Conservation (phyloP, 1,140 invertebrate genomes). For the Leptoteleia sp. region DNA sequence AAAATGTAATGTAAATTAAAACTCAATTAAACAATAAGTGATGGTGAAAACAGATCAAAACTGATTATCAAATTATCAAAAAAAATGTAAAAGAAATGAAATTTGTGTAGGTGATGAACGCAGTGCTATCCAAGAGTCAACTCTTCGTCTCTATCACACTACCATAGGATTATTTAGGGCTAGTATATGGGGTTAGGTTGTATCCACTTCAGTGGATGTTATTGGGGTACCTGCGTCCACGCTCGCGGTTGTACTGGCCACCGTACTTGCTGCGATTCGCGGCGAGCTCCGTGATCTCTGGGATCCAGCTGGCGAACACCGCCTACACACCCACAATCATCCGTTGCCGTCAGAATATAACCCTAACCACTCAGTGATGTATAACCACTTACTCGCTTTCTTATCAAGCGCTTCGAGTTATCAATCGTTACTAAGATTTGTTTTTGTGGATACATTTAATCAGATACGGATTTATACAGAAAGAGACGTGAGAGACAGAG, state of each 20-base stretch:
- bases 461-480: constrained; percentile 46
- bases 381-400: constrained; percentile 59
- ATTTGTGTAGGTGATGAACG: constrained; percentile 53
- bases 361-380: constrained; percentile 69
- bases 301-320: constrained; percentile 99
- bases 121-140: constrained; percentile 73
- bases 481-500: constrained; percentile 44
- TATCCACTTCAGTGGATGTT: constrained; percentile 74
- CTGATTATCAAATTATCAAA: not conserved
- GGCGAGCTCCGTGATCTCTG: constrained; percentile 99
- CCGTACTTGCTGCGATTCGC: constrained; percentile 98
- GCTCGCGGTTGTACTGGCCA: constrained; percentile 98
- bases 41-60: not conserved
- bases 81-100: constrained; percentile 21
- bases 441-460: constrained; percentile 50
- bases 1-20: constrained; percentile 24
- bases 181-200: constrained; percentile 69
- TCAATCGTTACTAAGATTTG: constrained; percentile 45
- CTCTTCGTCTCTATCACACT: constrained; percentile 73
- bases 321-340: constrained; percentile 88
- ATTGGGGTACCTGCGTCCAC: constrained; percentile 95
- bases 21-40: constrained; percentile 1
- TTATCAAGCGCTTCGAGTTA: constrained; percentile 58
- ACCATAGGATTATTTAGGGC: constrained; percentile 67
- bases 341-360: constrained; percentile 78